phyloP scores from a whole-genome alignment of 2,113 vertebrate genomes.

The Gobius niger region DNA sequence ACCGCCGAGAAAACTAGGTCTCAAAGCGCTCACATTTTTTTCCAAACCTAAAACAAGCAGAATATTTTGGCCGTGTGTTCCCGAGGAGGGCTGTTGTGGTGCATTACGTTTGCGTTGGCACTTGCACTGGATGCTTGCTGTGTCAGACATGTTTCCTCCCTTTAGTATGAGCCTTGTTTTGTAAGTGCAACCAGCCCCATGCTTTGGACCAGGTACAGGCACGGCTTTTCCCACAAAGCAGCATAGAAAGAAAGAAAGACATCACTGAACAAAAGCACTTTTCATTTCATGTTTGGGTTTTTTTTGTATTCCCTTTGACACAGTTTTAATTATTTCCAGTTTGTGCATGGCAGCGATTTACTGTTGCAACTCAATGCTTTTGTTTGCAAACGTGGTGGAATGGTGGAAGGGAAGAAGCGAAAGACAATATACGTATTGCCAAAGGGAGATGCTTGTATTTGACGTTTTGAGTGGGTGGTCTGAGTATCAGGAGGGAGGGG shows the following conservation, averaged over 20 bases:
- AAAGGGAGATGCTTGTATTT: neutral
- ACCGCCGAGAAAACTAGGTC: neutral
- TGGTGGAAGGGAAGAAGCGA: neutral
- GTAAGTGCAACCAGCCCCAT: conserved; percentile 16
- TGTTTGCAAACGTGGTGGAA: neutral
- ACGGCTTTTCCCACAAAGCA: neutral
- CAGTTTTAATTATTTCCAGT: conserved; percentile 13
- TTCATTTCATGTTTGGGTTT: conserved; percentile 10
- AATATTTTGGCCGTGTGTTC: conserved; percentile 9
- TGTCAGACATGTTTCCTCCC: conserved; percentile 30
- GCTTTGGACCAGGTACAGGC: conserved; percentile 9
- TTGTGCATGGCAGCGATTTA: neutral
- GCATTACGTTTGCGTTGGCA: conserved; percentile 34
- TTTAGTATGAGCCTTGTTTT: conserved; percentile 24
- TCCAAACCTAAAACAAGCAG: conserved; percentile 17
- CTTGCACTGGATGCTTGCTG: conserved; percentile 12
- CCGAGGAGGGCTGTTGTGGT: conserved; percentile 13
- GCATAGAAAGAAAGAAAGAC: neutral
- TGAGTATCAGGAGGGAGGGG: neutral
- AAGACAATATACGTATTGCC: neutral
- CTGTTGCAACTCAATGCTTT: conserved; percentile 14
- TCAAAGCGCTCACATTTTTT: neutral
- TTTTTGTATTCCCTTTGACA: neutral
- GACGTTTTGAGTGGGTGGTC: conserved; percentile 4
- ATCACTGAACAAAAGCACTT: neutral